phyloP scores from a whole-genome alignment of 2,113 vertebrate species.

The Motacilla tschutschensis region DNA sequence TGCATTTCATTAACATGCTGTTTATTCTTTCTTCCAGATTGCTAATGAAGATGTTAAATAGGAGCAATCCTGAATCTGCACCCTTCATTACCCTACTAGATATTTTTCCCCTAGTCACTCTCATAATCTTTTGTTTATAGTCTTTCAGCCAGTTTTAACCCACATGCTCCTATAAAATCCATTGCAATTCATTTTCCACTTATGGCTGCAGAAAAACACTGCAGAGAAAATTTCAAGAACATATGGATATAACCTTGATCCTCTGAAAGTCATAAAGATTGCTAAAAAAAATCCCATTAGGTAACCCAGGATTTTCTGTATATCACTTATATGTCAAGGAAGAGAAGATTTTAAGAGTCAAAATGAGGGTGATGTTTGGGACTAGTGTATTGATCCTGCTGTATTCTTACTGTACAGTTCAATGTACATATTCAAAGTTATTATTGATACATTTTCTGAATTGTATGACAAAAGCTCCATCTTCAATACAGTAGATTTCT shows the following conservation, averaged over 20 bases:
- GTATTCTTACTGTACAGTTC: background rate
- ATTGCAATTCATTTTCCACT: conserved; percentile 28
- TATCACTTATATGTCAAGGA: background rate
- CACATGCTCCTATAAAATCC: conserved; percentile 26
- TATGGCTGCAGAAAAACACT: background rate
- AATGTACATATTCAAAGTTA: background rate
- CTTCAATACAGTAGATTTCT: background rate
- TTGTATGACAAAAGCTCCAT: background rate
- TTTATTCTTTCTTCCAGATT: conserved; percentile 63
- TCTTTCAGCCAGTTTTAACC: conserved; percentile 43
- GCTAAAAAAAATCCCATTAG: background rate
- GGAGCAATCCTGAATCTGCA: conserved; percentile 59
- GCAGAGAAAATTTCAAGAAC: conserved; percentile 1
- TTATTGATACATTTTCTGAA: background rate
- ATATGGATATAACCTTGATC: background rate
- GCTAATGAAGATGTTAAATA: conserved; percentile 68
- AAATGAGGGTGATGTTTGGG: background rate
- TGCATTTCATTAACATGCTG: conserved; percentile 60
- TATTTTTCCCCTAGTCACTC: conserved; percentile 42
- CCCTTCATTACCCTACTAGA: conserved; percentile 56
- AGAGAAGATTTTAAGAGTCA: background rate
- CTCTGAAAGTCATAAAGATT: background rate
- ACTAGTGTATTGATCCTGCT: background rate
- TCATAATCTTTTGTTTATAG: conserved; percentile 57
- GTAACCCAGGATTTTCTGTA: background rate